phyloP scores from a whole-genome alignment of 2,888 invertebrate species.

The Metacarcinus magister region DNA sequence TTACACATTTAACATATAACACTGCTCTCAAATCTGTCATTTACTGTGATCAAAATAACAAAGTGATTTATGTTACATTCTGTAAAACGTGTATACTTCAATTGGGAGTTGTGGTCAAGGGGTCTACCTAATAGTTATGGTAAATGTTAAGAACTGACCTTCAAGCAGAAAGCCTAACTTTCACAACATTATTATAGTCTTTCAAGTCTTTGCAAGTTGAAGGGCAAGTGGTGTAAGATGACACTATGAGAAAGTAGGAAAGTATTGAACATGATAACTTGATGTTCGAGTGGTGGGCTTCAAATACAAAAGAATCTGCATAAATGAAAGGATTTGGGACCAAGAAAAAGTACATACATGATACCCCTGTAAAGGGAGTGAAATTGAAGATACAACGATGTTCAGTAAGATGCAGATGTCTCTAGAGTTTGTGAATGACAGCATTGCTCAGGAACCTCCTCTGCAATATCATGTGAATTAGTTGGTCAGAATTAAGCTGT shows the following conservation, averaged over 20 bases:
- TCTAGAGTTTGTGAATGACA: neutral
- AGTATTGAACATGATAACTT: neutral
- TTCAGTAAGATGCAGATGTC: neutral
- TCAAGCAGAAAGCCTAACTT: neutral
- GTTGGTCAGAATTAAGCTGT: neutral
- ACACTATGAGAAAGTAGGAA: neutral
- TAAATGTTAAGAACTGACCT: neutral
- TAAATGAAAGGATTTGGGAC: neutral
- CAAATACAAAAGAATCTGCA: neutral
- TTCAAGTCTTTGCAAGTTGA: neutral
- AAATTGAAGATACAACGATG: neutral
- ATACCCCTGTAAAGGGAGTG: neutral
- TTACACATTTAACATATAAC: slow-evolving; percentile 30
- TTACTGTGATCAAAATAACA: slow-evolving; percentile 49
- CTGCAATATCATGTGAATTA: slow-evolving; percentile 3
- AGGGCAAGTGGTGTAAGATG: neutral
- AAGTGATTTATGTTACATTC: slow-evolving; percentile 23
- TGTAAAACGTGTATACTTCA: slow-evolving; percentile 13
- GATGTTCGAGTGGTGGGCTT: neutral
- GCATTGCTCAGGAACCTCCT: neutral
- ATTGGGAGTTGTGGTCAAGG: slow-evolving; percentile 3
- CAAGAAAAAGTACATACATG: neutral
- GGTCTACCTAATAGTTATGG: slow-evolving; percentile 4
- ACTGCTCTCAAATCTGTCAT: neutral
- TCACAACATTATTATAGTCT: neutral